These are phyloP conservation scores for Mustelus asterias DNA, from an alignment of 2,113 vertebrate genomes.

Conservation along the genomic window DNA sequence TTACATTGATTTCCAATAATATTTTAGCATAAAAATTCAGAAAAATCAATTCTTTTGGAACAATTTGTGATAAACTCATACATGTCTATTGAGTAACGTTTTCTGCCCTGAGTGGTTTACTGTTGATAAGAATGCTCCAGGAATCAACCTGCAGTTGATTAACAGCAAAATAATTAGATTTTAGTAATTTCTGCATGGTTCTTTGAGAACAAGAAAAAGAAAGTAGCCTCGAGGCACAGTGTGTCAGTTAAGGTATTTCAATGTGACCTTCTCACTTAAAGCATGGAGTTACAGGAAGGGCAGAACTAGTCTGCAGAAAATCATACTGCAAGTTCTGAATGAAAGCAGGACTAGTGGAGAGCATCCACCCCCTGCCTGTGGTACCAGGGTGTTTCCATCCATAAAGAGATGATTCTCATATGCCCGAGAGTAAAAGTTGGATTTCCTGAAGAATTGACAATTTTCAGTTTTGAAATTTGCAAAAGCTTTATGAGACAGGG, in stretches of 20 bases:
- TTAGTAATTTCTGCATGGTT: constrained; percentile 54
- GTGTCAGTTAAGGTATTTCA: constrained; percentile 48
- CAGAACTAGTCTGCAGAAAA: constrained; percentile 53
- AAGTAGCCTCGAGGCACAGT: constrained; percentile 64
- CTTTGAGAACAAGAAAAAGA: constrained; percentile 65
- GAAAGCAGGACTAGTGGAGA: constrained; percentile 14
- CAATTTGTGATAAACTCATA: constrained; percentile 36
- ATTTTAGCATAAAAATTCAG: constrained; percentile 48
- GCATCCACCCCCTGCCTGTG: constrained; percentile 4
- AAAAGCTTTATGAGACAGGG: neutral
- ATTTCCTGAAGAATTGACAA: neutral
- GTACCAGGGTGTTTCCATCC: constrained; percentile 27
- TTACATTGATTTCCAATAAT: constrained; percentile 51
- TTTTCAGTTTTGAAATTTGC: constrained; percentile 3
- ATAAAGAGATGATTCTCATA: neutral
- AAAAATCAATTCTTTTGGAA: constrained; percentile 41
- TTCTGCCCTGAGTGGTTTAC: constrained; percentile 41
- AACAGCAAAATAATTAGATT: constrained; percentile 89
- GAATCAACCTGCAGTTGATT: constrained; percentile 87
- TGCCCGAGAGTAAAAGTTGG: constrained; percentile 11
- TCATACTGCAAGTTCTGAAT: constrained; percentile 40
- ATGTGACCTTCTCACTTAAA: constrained; percentile 63
- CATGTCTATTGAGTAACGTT: constrained; percentile 44
- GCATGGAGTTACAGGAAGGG: constrained; percentile 53
- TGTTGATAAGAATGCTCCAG: constrained; percentile 47